phyloP scores from a whole-genome alignment of 2,113 vertebrate genomes.

The Orycteropus afer region DNA sequence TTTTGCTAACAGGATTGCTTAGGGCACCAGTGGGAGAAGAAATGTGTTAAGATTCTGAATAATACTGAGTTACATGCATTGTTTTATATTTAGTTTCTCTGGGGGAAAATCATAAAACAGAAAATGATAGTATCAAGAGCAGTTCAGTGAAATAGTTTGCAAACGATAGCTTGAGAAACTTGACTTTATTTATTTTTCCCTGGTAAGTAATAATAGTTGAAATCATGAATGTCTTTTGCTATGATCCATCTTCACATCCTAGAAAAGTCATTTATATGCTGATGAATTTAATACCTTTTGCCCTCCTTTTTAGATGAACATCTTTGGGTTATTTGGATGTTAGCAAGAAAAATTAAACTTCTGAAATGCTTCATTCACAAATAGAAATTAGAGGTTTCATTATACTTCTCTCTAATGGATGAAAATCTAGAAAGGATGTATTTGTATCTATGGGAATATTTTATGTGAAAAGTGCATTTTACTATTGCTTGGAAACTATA shows the following conservation, averaged over 20 bases:
- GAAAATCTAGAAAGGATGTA: conserved; percentile 71
- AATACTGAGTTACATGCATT: conserved; percentile 41
- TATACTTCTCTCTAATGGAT: conserved; percentile 64
- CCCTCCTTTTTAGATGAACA: conserved; percentile 49
- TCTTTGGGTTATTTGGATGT: conserved; percentile 51
- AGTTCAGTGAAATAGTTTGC: conserved; percentile 65
- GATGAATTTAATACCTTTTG: conserved; percentile 73
- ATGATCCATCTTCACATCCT: conserved; percentile 61
- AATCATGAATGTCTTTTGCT: conserved; percentile 60
- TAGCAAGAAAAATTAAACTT: conserved; percentile 75
- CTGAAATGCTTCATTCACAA: conserved; percentile 67
- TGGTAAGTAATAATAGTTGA: conserved; percentile 64
- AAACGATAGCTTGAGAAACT: conserved; percentile 61
- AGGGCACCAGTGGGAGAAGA: conserved; percentile 23
- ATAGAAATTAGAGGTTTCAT: conserved; percentile 69
- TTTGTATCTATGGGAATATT: conserved; percentile 80
- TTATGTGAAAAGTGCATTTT: conserved; percentile 80
- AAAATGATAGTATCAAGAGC: conserved; percentile 68
- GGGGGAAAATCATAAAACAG: conserved; percentile 44
- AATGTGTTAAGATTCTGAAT: conserved; percentile 51
- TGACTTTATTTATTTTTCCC: conserved; percentile 59
- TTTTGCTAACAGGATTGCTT: conserved; percentile 44
- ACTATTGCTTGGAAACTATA: conserved; percentile 78
- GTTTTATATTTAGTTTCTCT: conserved; percentile 66
- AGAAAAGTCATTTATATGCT: conserved; percentile 74